Evolutionary conservation across 2,113 vertebrate genomes (phyloP).

Genomic region (Petrocephalus zakoni): DNA sequence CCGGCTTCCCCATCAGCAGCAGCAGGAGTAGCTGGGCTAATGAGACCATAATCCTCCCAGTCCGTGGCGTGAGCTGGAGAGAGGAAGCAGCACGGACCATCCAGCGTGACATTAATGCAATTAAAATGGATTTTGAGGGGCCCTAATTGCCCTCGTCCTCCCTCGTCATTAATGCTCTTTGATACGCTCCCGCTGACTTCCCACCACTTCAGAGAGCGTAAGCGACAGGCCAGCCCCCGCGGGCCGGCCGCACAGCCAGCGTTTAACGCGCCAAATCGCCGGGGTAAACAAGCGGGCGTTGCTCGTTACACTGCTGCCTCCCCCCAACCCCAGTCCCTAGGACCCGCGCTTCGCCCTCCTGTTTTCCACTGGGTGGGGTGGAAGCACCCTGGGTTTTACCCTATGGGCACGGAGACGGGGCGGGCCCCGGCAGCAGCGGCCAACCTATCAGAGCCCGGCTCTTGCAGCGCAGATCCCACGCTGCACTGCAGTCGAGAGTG

Average conservation of each 20-base stretch:
- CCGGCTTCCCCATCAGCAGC: slow-evolving; percentile 29
- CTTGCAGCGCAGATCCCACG: slow-evolving; percentile 49
- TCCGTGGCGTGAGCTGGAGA: slow-evolving; percentile 23
- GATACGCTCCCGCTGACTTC: slow-evolving; percentile 55
- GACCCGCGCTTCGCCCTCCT: slow-evolving; percentile 43
- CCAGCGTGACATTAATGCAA: slow-evolving; percentile 13
- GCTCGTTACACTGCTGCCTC: slow-evolving; percentile 12
- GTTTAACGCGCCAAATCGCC: slow-evolving; percentile 7
- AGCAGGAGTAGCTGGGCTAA: slow-evolving; percentile 43
- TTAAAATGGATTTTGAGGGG: slow-evolving; percentile 38
- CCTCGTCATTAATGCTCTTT: slow-evolving; percentile 53
- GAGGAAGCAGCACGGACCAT: slow-evolving; percentile 19
- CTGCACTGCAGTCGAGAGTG: slow-evolving; percentile 43
- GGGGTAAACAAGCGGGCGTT: background rate
- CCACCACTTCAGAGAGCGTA: slow-evolving; percentile 51
- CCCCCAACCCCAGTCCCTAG: slow-evolving; percentile 7
- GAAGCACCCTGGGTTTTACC: slow-evolving; percentile 56
- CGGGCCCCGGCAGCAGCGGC: slow-evolving; percentile 53
- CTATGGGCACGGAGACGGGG: slow-evolving; percentile 33
- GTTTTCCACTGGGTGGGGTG: slow-evolving; percentile 47
- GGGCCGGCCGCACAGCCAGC: background rate
- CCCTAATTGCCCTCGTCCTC: slow-evolving; percentile 61
- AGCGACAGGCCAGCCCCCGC: slow-evolving; percentile 24
- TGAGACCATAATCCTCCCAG: slow-evolving; percentile 58
- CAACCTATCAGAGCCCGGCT: slow-evolving; percentile 51